Conservation (phyloP, 2,888 invertebrate species). For the Caenorhabditis angaria region DNA sequence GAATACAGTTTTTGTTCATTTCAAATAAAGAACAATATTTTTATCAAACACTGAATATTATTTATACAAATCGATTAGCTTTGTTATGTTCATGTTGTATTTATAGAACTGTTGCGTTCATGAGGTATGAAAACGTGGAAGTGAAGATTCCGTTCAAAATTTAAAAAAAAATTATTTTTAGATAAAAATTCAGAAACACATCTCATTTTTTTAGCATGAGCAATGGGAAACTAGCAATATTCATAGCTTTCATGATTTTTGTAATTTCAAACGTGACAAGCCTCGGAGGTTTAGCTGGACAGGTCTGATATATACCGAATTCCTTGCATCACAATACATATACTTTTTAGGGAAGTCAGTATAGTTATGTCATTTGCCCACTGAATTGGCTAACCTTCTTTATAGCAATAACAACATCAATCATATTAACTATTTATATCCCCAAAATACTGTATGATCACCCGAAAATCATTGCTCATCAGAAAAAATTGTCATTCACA, state of each 20-base stretch:
- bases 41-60: conserved; percentile 16
- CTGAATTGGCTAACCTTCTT: conserved; percentile 13
- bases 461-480: conserved; percentile 11
- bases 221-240: conserved; percentile 20
- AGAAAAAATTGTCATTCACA: background rate
- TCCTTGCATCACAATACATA: no score
- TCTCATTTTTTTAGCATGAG: no score
- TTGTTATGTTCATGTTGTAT: conserved; percentile 20
- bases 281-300: conserved; percentile 1
- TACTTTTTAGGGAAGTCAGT: conserved; percentile 20
- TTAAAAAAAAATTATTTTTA: no score
- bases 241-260: conserved; percentile 13
- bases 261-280: conserved; percentile 20
- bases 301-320: background rate
- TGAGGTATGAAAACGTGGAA: no score
- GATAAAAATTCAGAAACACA: no score
- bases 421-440: conserved; percentile 17
- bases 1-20: conserved; percentile 13
- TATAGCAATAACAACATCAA: conserved; percentile 4
- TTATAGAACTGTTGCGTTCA: conserved; percentile 18
- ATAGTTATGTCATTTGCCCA: conserved; percentile 9
- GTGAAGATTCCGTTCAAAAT: no score
- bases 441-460: conserved; percentile 10
- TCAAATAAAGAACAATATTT: conserved; percentile 14
- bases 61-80: conserved; percentile 21